Evolutionary conservation across 2,888 invertebrate species (phyloP), one percentile per base, ranked within the genome.

Genomic region (Cyclophora punctaria): DNA sequence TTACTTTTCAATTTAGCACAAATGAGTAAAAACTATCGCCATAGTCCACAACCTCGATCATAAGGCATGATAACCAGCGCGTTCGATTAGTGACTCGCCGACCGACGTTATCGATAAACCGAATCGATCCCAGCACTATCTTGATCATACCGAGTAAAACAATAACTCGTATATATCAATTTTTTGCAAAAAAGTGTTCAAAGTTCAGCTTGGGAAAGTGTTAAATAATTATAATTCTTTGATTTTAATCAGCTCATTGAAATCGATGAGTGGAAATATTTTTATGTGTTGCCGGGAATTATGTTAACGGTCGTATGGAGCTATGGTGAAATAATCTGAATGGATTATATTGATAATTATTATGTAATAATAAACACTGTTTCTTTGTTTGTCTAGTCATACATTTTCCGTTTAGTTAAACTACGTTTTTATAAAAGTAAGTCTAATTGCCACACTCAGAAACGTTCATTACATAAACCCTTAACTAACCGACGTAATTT

Each of bases 11-110:
- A 57, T 56, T 61, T 61, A 55, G 48, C 52, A 58, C 46, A 37
- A 55, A 55, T 58, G 54, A 49, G 45, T 33, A 46, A 50, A 56
- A 50, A 53, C 40, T 48, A 51, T 53, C 56, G 44, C 49, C 55
- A 46, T 50, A 48, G 53, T 2, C 58, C 46, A 52, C 57, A 81
- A 80, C 82, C 78, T 80, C 77, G 84, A 85, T 85, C 74, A 76
- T 77, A 78, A 76, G 75, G 76, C 72, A 71, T 75, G 86, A 86
- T 86, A 86, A 72, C 69, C 70, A 63, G 68, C 68, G 63, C 68
- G 71, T 73, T 75, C 79, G 80, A 83, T 77, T 85, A 86, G 86
- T 82, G 86, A 84, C 82, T 83, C 83, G 71, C 75, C 76, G 60
- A 60, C 53, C 59, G 74, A 75, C 77, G 64, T 77, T 85, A 85